Conservation (phyloP, 2,888 invertebrate species). For the Papilio elwesi region DNA sequence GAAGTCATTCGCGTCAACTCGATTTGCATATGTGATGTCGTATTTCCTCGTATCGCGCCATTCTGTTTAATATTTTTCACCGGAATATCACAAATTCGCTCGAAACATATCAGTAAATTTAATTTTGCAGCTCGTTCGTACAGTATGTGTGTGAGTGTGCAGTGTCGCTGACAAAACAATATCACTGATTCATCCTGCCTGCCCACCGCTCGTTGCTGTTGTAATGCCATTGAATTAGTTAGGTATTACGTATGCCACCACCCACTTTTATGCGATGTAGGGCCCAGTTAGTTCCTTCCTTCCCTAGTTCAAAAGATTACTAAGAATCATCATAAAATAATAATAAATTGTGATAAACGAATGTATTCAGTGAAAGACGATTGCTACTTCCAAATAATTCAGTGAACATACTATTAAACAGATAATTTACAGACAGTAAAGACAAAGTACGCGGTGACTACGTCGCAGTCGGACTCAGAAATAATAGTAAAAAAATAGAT, state of each 20-base stretch:
- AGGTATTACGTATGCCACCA: not conserved
- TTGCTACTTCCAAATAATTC: too few species aligned
- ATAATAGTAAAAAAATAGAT: not conserved
- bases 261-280: constrained; percentile 3
- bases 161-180: constrained; percentile 26
- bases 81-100: constrained; percentile 41
- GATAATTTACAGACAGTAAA: too few species aligned
- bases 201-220: constrained; percentile 4
- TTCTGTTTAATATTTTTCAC: constrained; percentile 40
- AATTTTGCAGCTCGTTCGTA: constrained; percentile 20
- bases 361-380: too few species aligned
- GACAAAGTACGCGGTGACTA: constrained; percentile 2
- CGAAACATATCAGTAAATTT: constrained; percentile 41
- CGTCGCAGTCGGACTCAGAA: not conserved
- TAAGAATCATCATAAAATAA: too few species aligned
- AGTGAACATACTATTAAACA: too few species aligned
- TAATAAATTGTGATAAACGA: too few species aligned
- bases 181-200: constrained; percentile 28
- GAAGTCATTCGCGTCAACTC: constrained; percentile 51
- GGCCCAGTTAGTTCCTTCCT: not conserved
- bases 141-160: constrained; percentile 22
- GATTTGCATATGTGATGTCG: constrained; percentile 63
- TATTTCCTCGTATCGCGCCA: constrained; percentile 38
- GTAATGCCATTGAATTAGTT: constrained; percentile 3
- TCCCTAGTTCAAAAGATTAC: too few species aligned